Base-by-base conservation (phyloP, 2,888 invertebrate genomes). In the Polyommatus icarus region DNA sequence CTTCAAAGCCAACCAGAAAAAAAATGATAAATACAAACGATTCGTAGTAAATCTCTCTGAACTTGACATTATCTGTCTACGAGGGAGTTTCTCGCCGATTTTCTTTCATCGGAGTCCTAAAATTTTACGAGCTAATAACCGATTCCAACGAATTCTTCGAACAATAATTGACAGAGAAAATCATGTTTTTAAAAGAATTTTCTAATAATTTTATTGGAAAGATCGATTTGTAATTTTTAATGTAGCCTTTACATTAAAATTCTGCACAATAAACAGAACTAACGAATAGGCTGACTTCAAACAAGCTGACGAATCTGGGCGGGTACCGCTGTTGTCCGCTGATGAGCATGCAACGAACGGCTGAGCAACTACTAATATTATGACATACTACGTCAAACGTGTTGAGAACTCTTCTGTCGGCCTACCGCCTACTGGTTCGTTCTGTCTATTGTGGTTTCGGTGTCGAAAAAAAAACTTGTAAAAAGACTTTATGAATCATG, bases 121-220 rank as follows among this genome's bases (percentile, higher is more conserved):
- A 40, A 46, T 73, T 46, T 73, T 50, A 73, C 73, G 73, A 24
- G 73, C 67, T 29, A 29, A 46, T 72, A 72, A 72, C 46, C 40
- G 10, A 29, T 67, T 67, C 67, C 67, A 32, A 67, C 6, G 67
- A 67, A 32, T 29, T 67, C 24, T 10, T 29, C 12, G 29, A 29
- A 67, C 29, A 29, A 7, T 67, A 15, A 67, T 29, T 67, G 67
- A 61, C 12, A 32, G 1, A 67, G 67, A 32, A 29, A 67, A 29
- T 67, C 8, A 32, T 67, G 29, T 61, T 61, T 54, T 61, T 10
- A 24, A 24, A 61, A 61, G 4, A 10, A 61, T 61, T 24, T 24
- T 61, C 61, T 12, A 24, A 20, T 10, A 24, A 24, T 24, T 61
- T 24, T 24, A 24, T 61, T 61, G n/a, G 8, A 59, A 59, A 59